A percentile compares a stretch with the other conserved stretches of the same genome.
phyloP scores from a whole-genome alignment of 2,888 invertebrate species.

The Rotaria macrura region DNA sequence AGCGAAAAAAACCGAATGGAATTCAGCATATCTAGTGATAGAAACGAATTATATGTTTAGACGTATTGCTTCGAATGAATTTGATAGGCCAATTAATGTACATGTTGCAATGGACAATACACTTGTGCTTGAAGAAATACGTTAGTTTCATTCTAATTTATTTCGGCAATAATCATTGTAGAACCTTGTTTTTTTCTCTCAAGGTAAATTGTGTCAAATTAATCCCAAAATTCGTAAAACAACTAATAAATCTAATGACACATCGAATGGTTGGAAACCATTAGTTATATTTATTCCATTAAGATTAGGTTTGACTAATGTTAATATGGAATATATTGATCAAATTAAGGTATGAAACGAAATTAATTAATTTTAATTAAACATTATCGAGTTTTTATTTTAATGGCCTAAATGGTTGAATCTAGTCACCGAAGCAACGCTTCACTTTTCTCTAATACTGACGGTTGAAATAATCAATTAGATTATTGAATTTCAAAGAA shows the following conservation, averaged over 20 bases:
- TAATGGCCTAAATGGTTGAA: too few relatives aligned
- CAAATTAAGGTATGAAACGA: slow-evolving; percentile 64
- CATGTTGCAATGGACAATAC: slow-evolving; percentile 93
- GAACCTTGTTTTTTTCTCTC: not conserved
- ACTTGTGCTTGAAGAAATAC: slow-evolving; percentile 78
- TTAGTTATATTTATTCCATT: slow-evolving; percentile 51
- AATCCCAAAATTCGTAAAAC: not conserved
- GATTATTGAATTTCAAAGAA: too few relatives aligned
- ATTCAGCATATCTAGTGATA: too few relatives aligned
- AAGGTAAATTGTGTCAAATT: not conserved
- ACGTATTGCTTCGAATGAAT: slow-evolving; percentile 64
- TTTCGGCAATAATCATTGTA: not conserved
- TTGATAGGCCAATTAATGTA: slow-evolving; percentile 73
- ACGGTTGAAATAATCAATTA: too few relatives aligned
- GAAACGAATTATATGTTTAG: slow-evolving; percentile 55
- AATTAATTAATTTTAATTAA: too few relatives aligned
- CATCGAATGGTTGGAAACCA: slow-evolving; percentile 42
- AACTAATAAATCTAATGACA: not conserved
- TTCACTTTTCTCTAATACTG: too few relatives aligned
- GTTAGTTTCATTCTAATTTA: slow-evolving; percentile 59
- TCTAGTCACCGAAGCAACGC: too few relatives aligned
- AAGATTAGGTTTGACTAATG: slow-evolving; percentile 78
- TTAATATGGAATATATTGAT: slow-evolving; percentile 81
- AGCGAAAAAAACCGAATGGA: too few relatives aligned
- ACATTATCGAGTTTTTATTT: too few relatives aligned